phyloP scores from a whole-genome alignment of 2,113 vertebrate genomes.

The Zapus hudsonius region DNA sequence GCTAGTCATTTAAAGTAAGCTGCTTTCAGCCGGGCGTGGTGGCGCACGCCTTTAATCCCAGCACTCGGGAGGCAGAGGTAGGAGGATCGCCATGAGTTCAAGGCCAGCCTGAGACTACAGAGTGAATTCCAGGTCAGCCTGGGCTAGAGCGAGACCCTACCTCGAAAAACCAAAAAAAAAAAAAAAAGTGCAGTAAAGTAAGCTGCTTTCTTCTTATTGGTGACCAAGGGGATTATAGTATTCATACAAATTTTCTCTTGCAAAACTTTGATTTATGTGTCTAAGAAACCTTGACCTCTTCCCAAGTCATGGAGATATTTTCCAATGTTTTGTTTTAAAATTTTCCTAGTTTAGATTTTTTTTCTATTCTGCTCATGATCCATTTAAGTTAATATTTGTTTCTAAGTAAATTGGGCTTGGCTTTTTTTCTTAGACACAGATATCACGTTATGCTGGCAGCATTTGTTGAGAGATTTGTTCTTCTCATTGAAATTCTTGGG shows the following conservation, averaged over 20 bases:
- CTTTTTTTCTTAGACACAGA: neutral
- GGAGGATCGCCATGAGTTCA: too few species aligned
- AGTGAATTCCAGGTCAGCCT: too few species aligned
- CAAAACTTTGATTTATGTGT: neutral
- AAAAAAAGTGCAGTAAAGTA: too few species aligned
- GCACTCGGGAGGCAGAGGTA: too few species aligned
- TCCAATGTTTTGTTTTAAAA: neutral
- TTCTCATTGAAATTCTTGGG: neutral
- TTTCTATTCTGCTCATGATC: neutral
- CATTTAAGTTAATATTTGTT: neutral
- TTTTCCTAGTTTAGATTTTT: neutral
- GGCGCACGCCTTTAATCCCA: too few species aligned
- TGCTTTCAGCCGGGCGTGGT: too few species aligned
- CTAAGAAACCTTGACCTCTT: neutral
- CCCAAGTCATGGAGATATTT: neutral
- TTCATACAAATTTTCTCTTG: neutral
- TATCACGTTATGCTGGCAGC: neutral
- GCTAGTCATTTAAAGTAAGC: neutral
- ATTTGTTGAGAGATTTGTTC: neutral
- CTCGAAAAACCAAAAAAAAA: too few species aligned
- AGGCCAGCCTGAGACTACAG: too few species aligned
- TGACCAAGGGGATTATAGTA: neutral
- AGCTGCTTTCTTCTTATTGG: neutral
- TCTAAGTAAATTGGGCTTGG: neutral
- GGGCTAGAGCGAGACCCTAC: too few species aligned